Base-by-base conservation (phyloP, 2,888 invertebrate genomes). In the Epinotia brunnichana region DNA sequence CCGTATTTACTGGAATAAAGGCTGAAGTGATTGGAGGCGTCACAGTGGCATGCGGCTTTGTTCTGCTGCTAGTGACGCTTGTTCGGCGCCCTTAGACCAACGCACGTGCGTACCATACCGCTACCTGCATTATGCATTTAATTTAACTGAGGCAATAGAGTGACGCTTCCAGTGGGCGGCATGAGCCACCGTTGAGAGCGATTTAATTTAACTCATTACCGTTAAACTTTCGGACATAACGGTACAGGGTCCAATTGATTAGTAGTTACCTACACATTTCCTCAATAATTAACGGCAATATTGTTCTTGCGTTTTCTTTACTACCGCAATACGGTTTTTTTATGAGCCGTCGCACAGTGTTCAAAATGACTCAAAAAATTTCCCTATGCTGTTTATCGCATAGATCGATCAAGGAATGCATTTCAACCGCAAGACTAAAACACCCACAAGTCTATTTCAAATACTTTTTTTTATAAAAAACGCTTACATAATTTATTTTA, bases 1-100 rank as follows among this genome's bases (percentile, higher is more conserved):
- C 80, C 81, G 79, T 77, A 77, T 35, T 63, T 41, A 54, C 41
- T 10, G 54, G 54, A 39, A 41, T 41, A 66, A 56, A 74, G 75
- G 75, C 77, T 76, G 53, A 41, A 48, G 71, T 13, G 54, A 41
- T 54, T 63, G 39, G 11, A 41, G 19, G 2, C 21, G 24, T 56
- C 15, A 41, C 11, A 56, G 21, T 17, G 9, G 39, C 29, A 41
- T 21, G 54, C n/a, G 21, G 39, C 39, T 19, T 64, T 56, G 66
- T 66, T 21, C 41, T 21, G 53, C 19, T n/a, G 39, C 21, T 54
- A 17, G 66, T 66, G 54, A 66, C 41, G 66, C 41, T n/a, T 44
- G 51, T 10, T 39, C 53, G 67, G 53, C 39, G 66, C 66, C 66
- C 66, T 39, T 41, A 39, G 54, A 66, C 54, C n/a, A 39, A 54